A percentile compares a stretch with the other conserved stretches of the same genome.
Evolutionary conservation across 1,140 invertebrate genomes (phyloP).

Genomic region (Teleopsis dalmanni): DNA sequence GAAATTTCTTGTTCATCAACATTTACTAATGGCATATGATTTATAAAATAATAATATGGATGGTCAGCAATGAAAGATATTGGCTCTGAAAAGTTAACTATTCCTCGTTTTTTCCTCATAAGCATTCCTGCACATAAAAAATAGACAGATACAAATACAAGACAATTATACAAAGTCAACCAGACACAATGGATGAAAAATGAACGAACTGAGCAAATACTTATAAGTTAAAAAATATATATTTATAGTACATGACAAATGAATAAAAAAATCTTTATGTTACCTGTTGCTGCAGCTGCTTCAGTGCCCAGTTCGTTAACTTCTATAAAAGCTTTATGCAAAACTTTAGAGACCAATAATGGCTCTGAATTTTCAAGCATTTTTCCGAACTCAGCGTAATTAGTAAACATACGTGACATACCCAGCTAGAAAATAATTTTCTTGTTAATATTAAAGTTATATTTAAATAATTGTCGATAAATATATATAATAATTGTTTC

Average conservation of each 20-base stretch:
- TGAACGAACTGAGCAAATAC: background rate
- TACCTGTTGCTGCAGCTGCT: conserved; percentile 47
- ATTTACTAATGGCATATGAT: conserved; percentile 10
- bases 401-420: conserved; percentile 51
- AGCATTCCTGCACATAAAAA: conserved; percentile 22
- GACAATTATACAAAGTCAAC: background rate
- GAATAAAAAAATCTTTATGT: conserved; percentile 6
- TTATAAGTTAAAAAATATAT: background rate
- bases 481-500: no score
- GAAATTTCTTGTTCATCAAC: background rate
- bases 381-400: conserved; percentile 52
- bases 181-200: background rate
- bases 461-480: no score
- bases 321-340: conserved; percentile 52
- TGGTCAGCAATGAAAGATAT: conserved; percentile 30
- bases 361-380: conserved; percentile 48
- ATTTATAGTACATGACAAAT: background rate
- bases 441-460: no score
- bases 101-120: conserved; percentile 24
- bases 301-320: conserved; percentile 54
- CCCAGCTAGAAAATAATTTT: conserved; percentile 46
- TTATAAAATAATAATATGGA: conserved; percentile 34
- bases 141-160: conserved; percentile 10
- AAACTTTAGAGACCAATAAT: conserved; percentile 48
- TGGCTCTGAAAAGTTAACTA: conserved; percentile 10